Base-by-base conservation (phyloP, 23 tunicate genomes). In the Styela clava region DNA sequence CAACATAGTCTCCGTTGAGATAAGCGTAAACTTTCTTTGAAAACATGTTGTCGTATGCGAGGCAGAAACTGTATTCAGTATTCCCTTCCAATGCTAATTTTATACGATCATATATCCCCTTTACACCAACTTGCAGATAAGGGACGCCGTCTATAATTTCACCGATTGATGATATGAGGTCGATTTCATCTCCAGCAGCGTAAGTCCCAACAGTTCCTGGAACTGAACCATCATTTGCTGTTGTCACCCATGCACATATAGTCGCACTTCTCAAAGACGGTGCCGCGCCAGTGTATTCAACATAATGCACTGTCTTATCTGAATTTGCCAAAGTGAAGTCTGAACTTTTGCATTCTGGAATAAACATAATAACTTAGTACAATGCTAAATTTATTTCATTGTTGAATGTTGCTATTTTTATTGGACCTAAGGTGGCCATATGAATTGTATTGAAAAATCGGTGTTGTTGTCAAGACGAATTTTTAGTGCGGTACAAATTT, bases 241-340 rank as follows among this genome's bases (percentile, higher is more conserved):
- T 73, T 16, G 78, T 73, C 9, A 73, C 28, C 34, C 78, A 25
- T 19, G 78, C 62, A n/a, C 78, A 73, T 23, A 73, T 73, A 16
- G 78, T 31, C 37, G 31, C 19, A 27, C 31, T 27, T 29, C 22
- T 29, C 31, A 67, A 29, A 0, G 30, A 0, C 0, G 71, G 71
- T 16, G 22, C 31, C 71, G 30, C 12, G 24, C 71, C 31, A 12
- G 71, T 67, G 31, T 25, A 27, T 67, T 67, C 71, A 22, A 67
- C 24, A 67, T 67, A 67, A 12, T 67, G 31, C 16, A 29, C 31
- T 18, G 16, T 27, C 23, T 67, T 24, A 18, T 29, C 24, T 19
- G 30, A 25, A 29, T 67, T 67, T 29, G 22, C 22, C 24, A 67
- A 67, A 18, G 24, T 22, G 16, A 67, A 18, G 71, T 67, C 71